Conservation (phyloP, 2,888 invertebrate genomes). For the Polietes domitor region DNA sequence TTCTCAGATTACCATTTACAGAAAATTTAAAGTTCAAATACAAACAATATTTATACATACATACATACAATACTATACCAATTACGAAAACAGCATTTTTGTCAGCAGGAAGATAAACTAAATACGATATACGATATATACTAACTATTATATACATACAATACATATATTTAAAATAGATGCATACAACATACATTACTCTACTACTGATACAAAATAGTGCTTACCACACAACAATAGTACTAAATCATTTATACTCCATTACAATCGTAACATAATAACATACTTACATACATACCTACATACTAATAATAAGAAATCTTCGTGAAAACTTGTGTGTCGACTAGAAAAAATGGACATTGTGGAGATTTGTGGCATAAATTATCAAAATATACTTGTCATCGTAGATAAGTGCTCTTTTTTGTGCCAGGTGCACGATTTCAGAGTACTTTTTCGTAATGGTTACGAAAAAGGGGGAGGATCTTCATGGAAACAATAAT, state of each 20-base stretch:
- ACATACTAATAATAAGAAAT: constrained; percentile 68
- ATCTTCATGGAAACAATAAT: too few species aligned
- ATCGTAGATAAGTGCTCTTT: too few species aligned
- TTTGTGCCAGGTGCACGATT: too few species aligned
- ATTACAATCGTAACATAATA: background rate
- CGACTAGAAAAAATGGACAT: too few species aligned
- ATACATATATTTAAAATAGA: constrained; percentile 12
- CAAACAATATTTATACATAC: constrained; percentile 66
- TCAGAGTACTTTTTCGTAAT: too few species aligned
- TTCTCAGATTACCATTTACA: constrained; percentile 65
- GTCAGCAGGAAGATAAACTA: constrained; percentile 43
- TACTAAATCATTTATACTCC: constrained; percentile 16
- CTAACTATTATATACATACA: constrained; percentile 42
- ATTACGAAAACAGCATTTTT: constrained; percentile 49
- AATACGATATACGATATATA: constrained; percentile 38
- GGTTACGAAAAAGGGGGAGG: too few species aligned
- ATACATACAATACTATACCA: constrained; percentile 22
- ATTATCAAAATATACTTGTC: too few species aligned
- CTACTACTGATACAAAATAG: constrained; percentile 36
- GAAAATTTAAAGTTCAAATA: constrained; percentile 66
- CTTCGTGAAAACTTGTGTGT: constrained; percentile 74
- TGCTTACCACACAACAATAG: constrained; percentile 16
- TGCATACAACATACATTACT: constrained; percentile 36
- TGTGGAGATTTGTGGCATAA: too few species aligned
- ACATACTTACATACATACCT: constrained; percentile 10